These are phyloP conservation scores for Chaitophorus viminalis DNA, from an alignment of 2,888 invertebrate genomes.

Conservation along the genomic window DNA sequence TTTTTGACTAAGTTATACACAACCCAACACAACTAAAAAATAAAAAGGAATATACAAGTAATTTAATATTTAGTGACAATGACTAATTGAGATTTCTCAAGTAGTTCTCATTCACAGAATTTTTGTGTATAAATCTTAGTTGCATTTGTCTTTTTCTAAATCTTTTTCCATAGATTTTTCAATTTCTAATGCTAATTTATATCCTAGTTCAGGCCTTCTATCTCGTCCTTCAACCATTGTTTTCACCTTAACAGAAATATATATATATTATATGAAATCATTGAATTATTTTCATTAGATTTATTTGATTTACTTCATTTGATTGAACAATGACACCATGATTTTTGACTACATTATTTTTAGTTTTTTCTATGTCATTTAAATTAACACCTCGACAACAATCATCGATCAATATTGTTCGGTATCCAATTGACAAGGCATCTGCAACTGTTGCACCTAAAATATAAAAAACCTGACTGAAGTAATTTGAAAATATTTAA, in stretches of 20 bases:
- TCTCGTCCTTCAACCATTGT: slow-evolving; percentile 90
- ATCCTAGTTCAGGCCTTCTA: slow-evolving; percentile 86
- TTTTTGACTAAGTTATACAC: background rate
- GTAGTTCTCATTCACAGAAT: background rate
- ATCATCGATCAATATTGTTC: slow-evolving; percentile 89
- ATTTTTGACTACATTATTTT: slow-evolving; percentile 77
- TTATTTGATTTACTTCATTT: slow-evolving; percentile 71
- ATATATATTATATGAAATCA: background rate
- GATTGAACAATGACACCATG: slow-evolving; percentile 86
- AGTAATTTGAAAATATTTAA: background rate
- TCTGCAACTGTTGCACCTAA: slow-evolving; percentile 87
- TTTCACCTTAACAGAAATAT: slow-evolving; percentile 73
- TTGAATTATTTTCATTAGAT: background rate
- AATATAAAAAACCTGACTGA: slow-evolving; percentile 44
- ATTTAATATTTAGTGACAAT: background rate
- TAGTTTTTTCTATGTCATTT: slow-evolving; percentile 85
- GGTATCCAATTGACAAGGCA: slow-evolving; percentile 89
- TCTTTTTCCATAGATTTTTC: slow-evolving; percentile 67
- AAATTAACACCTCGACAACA: slow-evolving; percentile 89
- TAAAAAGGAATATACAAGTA: background rate
- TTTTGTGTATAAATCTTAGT: background rate
- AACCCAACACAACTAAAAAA: background rate
- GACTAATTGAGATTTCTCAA: background rate
- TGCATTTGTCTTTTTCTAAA: slow-evolving; percentile 44
- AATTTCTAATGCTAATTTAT: slow-evolving; percentile 86